Conservation (phyloP, 2,797 vertebrate genomes). For the Helicolenus hilgendorfi region DNA sequence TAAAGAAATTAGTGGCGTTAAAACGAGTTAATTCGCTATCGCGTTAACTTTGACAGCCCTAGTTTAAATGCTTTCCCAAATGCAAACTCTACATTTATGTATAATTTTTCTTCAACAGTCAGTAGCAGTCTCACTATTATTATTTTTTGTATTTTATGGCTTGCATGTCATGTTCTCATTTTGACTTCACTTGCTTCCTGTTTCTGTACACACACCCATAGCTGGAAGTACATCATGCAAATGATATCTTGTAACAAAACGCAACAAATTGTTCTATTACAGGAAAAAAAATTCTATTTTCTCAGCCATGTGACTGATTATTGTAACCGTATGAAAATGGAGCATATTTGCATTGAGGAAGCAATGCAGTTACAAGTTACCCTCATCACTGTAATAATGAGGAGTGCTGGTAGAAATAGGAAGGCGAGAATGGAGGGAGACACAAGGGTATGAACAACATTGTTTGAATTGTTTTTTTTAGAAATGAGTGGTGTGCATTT, state of each 20-base stretch:
- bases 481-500: neutral
- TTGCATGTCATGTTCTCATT: neutral
- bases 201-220: neutral
- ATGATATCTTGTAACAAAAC: neutral
- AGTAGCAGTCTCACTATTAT: neutral
- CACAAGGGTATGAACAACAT: neutral
- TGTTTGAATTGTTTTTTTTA: neutral
- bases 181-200: neutral
- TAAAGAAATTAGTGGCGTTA: too few relatives aligned
- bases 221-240: neutral
- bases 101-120: neutral
- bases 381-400: slow-evolving; percentile 11
- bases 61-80: neutral
- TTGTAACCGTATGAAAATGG: neutral
- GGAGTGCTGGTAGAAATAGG: neutral
- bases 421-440: neutral
- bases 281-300: neutral
- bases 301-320: neutral
- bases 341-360: slow-evolving; percentile 13
- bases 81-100: neutral
- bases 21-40: too few relatives aligned
- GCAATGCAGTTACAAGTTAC: neutral
- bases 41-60: too few relatives aligned
- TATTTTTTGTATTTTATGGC: neutral
- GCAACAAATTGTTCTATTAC: neutral